A percentile compares a stretch with the other conserved stretches of the same genome.
Evolutionary conservation across 2,797 vertebrate genomes (phyloP).

Genomic region (Channa striata): DNA sequence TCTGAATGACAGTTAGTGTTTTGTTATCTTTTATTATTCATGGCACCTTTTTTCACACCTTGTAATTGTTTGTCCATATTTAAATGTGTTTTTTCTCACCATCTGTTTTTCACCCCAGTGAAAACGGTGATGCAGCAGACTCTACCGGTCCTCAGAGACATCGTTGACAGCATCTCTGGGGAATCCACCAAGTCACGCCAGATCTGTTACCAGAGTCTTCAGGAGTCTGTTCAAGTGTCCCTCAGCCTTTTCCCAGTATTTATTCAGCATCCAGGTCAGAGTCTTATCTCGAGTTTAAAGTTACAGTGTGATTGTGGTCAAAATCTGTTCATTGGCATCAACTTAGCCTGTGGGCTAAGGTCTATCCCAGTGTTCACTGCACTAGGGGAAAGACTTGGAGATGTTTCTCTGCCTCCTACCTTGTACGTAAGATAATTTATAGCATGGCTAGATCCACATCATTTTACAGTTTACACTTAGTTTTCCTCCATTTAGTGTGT

Average conservation of each 20-base stretch:
- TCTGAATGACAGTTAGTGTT: conserved; percentile 70
- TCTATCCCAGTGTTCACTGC: not conserved
- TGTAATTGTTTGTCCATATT: not conserved
- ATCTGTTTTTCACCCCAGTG: conserved; percentile 75
- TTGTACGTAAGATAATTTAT: not conserved
- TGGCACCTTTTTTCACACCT: not conserved
- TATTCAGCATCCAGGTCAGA: conserved; percentile 96
- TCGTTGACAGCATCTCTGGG: conserved; percentile 94
- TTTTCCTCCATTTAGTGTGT: not conserved
- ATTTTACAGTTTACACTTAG: not conserved
- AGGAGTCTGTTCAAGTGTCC: conserved; percentile 97
- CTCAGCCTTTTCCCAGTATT: conserved; percentile 95
- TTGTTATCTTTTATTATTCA: not conserved
- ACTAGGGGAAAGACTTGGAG: not conserved
- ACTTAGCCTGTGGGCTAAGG: not conserved
- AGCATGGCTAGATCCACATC: not conserved
- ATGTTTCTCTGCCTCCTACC: not conserved
- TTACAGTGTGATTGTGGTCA: not conserved
- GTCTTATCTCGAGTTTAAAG: not conserved
- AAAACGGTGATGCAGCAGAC: conserved; percentile 95
- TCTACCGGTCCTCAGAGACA: conserved; percentile 91
- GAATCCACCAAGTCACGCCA: conserved; percentile 98
- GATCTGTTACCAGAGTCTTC: conserved; percentile 98
- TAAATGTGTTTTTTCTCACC: conserved; percentile 6
- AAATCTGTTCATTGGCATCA: not conserved